Evolutionary conservation across 1,140 invertebrate species (phyloP).

Genomic region (Diorhabda elongata): DNA sequence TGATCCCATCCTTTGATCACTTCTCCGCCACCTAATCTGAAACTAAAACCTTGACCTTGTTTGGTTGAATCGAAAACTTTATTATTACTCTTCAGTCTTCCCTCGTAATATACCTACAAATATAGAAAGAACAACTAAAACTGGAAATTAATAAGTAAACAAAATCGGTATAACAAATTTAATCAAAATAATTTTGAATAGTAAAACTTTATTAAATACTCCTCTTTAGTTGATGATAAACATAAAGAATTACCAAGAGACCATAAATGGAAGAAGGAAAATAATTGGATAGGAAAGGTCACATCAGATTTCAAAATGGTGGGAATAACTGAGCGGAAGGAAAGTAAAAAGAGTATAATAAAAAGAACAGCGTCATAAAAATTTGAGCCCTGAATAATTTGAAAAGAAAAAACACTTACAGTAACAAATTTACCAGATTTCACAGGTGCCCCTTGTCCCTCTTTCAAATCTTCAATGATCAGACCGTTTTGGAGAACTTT

Average conservation of each 20-base stretch:
- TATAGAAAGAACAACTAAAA: not conserved
- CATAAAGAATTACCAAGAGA: too few relatives aligned
- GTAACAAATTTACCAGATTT: slow-evolving; percentile 71
- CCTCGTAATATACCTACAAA: slow-evolving; percentile 69
- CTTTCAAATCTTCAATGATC: slow-evolving; percentile 69
- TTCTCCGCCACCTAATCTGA: slow-evolving; percentile 76
- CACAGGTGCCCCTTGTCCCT: slow-evolving; percentile 71
- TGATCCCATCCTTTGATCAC: slow-evolving; percentile 92
- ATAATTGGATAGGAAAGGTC: too few relatives aligned
- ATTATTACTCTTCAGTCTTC: slow-evolving; percentile 72
- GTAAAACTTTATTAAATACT: too few relatives aligned
- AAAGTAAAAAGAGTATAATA: too few relatives aligned
- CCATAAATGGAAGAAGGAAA: too few relatives aligned
- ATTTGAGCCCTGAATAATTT: too few relatives aligned
- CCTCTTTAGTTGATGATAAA: too few relatives aligned
- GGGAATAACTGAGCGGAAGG: too few relatives aligned
- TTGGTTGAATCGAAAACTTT: slow-evolving; percentile 73
- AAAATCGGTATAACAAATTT: not conserved
- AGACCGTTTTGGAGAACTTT: slow-evolving; percentile 70
- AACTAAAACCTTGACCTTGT: slow-evolving; percentile 78
- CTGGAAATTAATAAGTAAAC: not conserved
- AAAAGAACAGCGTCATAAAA: too few relatives aligned
- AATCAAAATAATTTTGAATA: too few relatives aligned
- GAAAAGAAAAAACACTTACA: slow-evolving; percentile 47
- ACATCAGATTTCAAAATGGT: too few relatives aligned